Conservation (phyloP, 2,888 invertebrate species). For the Linyphia triangularis region DNA sequence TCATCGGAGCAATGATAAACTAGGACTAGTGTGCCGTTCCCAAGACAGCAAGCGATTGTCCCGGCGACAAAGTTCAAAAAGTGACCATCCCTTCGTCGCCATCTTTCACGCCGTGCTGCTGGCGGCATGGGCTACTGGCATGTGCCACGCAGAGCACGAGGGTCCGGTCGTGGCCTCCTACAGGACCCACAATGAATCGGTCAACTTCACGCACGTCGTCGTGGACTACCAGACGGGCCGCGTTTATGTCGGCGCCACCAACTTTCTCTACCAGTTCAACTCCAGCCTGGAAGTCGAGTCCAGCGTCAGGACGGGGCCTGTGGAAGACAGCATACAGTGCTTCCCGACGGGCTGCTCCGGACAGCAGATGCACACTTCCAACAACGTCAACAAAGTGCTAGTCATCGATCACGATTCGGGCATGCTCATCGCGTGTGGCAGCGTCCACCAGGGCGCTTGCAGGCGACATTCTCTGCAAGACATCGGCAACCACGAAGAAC, state of each 20-base stretch:
- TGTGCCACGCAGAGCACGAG: slow-evolving; percentile 68
- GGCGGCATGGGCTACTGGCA: slow-evolving; percentile 60
- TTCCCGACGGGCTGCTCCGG: slow-evolving; percentile 90
- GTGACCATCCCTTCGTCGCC: slow-evolving; percentile 6
- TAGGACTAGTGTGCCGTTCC: background rate
- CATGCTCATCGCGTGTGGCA: slow-evolving; percentile 92
- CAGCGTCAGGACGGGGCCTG: slow-evolving; percentile 88
- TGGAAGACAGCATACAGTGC: slow-evolving; percentile 92
- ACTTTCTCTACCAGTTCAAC: slow-evolving; percentile 91
- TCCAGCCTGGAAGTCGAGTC: slow-evolving; percentile 86
- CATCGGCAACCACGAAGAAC: slow-evolving; percentile 86
- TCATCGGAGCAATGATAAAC: no score
- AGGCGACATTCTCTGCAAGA: slow-evolving; percentile 90
- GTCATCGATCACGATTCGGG: slow-evolving; percentile 90
- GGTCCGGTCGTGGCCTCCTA: slow-evolving; percentile 72
- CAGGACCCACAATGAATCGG: slow-evolving; percentile 75
- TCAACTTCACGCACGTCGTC: slow-evolving; percentile 81
- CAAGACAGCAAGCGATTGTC: background rate
- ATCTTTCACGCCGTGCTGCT: slow-evolving; percentile 59
- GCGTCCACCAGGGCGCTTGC: slow-evolving; percentile 93
- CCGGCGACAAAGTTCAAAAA: background rate
- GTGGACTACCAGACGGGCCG: slow-evolving; percentile 82
- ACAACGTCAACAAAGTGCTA: slow-evolving; percentile 93
- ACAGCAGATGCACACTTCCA: slow-evolving; percentile 84
- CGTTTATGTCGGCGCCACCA: slow-evolving; percentile 91